These are phyloP conservation scores for Holacanthus passer DNA, from an alignment of 2,113 vertebrate genomes.

Conservation along the genomic window DNA sequence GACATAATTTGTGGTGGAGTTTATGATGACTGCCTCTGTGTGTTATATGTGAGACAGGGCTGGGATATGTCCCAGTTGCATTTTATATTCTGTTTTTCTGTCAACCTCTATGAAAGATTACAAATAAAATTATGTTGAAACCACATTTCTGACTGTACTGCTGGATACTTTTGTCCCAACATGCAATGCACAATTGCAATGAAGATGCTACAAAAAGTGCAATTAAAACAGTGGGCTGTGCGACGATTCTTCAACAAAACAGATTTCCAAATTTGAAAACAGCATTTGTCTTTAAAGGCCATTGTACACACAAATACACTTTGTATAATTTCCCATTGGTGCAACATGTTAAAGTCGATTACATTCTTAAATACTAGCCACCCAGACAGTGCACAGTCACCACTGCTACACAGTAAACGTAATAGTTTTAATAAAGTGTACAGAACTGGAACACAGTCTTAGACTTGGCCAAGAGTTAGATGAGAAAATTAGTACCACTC, in stretches of 20 bases:
- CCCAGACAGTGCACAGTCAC: background rate
- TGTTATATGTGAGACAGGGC: slow-evolving; percentile 22
- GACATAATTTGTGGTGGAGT: slow-evolving; percentile 43
- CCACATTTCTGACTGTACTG: background rate
- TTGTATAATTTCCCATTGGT: background rate
- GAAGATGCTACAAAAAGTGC: slow-evolving; percentile 5
- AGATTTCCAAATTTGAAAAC: background rate
- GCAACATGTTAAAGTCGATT: background rate
- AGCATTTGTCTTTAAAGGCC: background rate
- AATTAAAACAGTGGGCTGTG: too few species aligned
- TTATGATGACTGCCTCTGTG: slow-evolving; percentile 33
- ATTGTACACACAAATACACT: background rate
- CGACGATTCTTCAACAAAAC: background rate
- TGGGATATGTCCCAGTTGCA: slow-evolving; percentile 17
- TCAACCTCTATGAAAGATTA: slow-evolving; percentile 15
- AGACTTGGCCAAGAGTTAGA: background rate
- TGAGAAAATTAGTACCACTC: background rate
- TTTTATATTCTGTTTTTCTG: slow-evolving; percentile 4
- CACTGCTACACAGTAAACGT: background rate
- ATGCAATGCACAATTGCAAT: background rate
- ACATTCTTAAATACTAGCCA: background rate
- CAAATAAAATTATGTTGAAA: slow-evolving; percentile 26
- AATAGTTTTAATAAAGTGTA: background rate
- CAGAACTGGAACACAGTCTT: background rate
- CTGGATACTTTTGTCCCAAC: background rate